phyloP scores from a whole-genome alignment of 2,113 vertebrate species.

The Entosphenus tridentatus region DNA sequence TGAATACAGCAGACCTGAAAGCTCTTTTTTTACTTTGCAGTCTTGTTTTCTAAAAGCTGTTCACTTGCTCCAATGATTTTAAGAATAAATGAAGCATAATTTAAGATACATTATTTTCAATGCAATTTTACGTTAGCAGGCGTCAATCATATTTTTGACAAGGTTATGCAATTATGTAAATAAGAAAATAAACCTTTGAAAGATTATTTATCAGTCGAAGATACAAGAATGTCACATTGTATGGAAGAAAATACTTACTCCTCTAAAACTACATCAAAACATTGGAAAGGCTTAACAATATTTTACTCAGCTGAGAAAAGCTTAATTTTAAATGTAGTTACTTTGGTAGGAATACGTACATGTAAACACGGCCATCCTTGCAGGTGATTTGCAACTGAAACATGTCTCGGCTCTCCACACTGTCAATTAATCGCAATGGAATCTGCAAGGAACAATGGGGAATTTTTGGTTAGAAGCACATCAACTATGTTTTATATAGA shows the following conservation, averaged over 20 bases:
- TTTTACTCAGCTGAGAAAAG: background rate
- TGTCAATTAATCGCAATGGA: conserved; percentile 87
- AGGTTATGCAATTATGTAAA: too few relatives aligned
- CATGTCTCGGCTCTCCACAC: conserved; percentile 91
- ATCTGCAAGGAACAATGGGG: conserved; percentile 36
- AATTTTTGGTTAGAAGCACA: too few relatives aligned
- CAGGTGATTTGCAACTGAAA: conserved; percentile 95
- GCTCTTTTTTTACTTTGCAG: background rate
- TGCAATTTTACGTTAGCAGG: background rate
- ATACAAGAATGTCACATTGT: background rate
- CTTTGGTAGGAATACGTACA: background rate
- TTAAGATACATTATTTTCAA: background rate
- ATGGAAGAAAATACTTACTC: background rate
- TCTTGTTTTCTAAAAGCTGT: background rate
- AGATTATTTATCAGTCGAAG: background rate
- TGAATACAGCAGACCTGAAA: background rate
- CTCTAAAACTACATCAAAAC: background rate
- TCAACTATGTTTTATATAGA: too few relatives aligned
- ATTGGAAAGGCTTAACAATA: background rate
- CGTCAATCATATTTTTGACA: too few relatives aligned
- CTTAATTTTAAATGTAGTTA: background rate
- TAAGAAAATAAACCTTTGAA: background rate
- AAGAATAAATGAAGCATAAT: background rate
- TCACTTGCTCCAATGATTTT: background rate
- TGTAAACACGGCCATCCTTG: conserved; percentile 48